Percentiles rank a stretch among this genome's conserved stretches.
Conservation (phyloP, 2,888 invertebrate genomes). For the Escarpia spicata region DNA sequence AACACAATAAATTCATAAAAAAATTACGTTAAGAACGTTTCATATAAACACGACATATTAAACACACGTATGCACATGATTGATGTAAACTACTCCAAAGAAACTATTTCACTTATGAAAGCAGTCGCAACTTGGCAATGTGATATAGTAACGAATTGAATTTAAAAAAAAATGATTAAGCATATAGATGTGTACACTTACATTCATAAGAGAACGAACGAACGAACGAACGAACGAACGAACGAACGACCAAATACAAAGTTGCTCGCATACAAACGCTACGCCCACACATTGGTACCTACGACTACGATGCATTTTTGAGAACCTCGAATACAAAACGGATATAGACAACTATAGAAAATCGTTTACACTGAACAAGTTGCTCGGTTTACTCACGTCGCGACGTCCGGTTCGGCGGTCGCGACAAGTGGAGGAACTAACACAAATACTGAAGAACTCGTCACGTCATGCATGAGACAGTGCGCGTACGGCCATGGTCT, state of each 20-base stretch:
- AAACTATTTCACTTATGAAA: neutral
- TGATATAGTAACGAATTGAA: neutral
- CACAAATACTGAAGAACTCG: neutral
- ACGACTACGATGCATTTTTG: neutral
- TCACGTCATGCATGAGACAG: neutral
- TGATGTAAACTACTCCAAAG: neutral
- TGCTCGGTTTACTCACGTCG: neutral
- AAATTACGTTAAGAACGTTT: neutral
- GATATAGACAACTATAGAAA: neutral
- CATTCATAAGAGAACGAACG: neutral
- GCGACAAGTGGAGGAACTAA: neutral
- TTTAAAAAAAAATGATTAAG: neutral
- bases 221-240: conserved; percentile 13
- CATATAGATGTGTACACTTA: neutral
- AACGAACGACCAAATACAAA: neutral
- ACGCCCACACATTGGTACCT: neutral
- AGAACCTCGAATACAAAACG: neutral
- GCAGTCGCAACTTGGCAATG: neutral
- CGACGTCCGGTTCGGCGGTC: neutral
- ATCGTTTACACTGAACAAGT: neutral
- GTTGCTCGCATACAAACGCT: neutral
- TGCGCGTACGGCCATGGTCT: neutral
- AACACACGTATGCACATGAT: neutral
- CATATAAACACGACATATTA: conserved; percentile 3
- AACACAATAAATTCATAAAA: neutral